These are phyloP conservation scores for Junonia oenone DNA, from an alignment of 2,888 invertebrate genomes.

Conservation along the genomic window DNA sequence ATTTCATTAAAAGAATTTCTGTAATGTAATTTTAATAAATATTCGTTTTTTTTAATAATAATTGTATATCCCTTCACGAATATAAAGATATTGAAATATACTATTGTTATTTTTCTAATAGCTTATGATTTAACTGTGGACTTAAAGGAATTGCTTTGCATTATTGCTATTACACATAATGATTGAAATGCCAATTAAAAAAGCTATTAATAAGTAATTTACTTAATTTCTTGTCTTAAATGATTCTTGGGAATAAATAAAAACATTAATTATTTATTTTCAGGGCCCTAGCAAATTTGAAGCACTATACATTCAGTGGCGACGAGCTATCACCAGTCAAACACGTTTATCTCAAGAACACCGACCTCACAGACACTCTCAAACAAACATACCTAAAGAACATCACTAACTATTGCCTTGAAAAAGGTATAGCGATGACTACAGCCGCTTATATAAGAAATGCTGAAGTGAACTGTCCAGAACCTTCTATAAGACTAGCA, in stretches of 20 bases:
- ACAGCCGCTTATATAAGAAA: slow-evolving; percentile 84
- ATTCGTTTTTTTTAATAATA: too few species aligned
- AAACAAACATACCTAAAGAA: slow-evolving; percentile 79
- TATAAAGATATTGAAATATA: too few species aligned
- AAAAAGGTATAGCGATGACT: slow-evolving; percentile 84
- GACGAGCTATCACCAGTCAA: slow-evolving; percentile 85
- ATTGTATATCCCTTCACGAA: too few species aligned
- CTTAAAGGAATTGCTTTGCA: too few species aligned
- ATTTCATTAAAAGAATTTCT: too few species aligned
- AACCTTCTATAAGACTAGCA: slow-evolving; percentile 86
- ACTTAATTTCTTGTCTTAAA: too few species aligned
- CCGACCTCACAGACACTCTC: slow-evolving; percentile 57
- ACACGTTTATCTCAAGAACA: slow-evolving; percentile 82
- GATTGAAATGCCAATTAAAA: too few species aligned
- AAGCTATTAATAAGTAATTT: background rate
- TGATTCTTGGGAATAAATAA: too few species aligned
- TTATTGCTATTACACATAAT: too few species aligned
- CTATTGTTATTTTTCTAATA: background rate
- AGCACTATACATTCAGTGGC: slow-evolving; percentile 76
- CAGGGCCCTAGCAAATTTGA: slow-evolving; percentile 65
- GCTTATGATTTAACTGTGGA: too few species aligned
- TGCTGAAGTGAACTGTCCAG: slow-evolving; percentile 82
- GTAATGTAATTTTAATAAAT: too few species aligned
- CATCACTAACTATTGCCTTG: slow-evolving; percentile 83
- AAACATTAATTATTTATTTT: too few species aligned